phyloP scores from a whole-genome alignment of 2,113 vertebrate species.

The Anthoscopus minutus region DNA sequence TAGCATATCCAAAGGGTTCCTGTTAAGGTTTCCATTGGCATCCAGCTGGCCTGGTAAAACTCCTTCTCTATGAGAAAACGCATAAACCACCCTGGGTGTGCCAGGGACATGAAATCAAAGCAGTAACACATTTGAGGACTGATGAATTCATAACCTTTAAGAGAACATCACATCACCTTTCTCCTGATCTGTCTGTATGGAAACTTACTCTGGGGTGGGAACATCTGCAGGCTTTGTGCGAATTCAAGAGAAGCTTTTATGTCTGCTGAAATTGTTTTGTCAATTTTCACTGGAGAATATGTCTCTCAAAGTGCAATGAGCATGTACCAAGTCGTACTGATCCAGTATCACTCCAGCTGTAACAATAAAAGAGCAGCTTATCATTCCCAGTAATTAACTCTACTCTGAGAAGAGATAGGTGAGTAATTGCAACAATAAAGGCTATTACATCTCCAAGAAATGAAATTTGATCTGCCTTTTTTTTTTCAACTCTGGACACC shows the following conservation, averaged over 20 bases:
- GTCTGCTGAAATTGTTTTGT: background rate
- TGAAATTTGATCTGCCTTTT: background rate
- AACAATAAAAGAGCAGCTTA: background rate
- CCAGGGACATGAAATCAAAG: background rate
- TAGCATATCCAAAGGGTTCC: background rate
- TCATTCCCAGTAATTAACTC: conserved; percentile 16
- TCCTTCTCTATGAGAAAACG: background rate
- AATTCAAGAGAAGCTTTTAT: background rate
- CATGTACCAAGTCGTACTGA: background rate
- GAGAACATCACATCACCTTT: background rate
- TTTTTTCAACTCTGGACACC: background rate
- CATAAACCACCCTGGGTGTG: background rate
- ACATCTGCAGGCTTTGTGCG: background rate
- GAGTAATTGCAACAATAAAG: background rate
- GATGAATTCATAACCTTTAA: background rate
- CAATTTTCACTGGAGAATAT: background rate
- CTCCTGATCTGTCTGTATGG: background rate
- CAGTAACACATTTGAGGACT: background rate
- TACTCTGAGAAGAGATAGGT: background rate
- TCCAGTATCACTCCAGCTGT: background rate
- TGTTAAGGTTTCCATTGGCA: background rate
- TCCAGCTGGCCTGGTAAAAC: background rate
- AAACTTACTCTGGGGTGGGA: background rate
- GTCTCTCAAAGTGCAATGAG: background rate
- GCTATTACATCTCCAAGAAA: background rate